A percentile compares a stretch with the other conserved stretches of the same genome.
Evolutionary conservation across 2,888 invertebrate genomes (phyloP).

Genomic region (Steromphala cineraria): DNA sequence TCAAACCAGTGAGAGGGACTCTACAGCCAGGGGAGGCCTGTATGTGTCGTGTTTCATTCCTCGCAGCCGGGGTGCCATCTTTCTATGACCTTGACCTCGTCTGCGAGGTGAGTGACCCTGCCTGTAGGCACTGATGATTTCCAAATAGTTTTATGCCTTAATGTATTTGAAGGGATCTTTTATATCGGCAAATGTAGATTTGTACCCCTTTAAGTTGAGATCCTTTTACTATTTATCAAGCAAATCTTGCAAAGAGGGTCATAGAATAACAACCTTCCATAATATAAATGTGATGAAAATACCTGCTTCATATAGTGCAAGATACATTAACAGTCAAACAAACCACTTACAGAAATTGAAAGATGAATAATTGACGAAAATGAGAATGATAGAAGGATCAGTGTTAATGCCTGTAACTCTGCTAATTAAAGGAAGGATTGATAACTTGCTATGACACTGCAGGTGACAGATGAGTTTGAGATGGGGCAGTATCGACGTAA

Average conservation of each 20-base stretch:
- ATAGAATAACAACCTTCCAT: too few relatives aligned
- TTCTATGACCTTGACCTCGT: conserved; percentile 75
- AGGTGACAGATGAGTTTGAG: conserved; percentile 31
- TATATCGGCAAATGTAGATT: too few relatives aligned
- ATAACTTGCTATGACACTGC: neutral
- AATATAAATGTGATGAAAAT: neutral
- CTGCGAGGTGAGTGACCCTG: conserved; percentile 70
- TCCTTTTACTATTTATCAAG: too few relatives aligned
- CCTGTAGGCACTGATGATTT: neutral
- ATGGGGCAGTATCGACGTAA: conserved; percentile 52
- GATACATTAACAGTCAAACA: too few relatives aligned
- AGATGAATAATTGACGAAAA: too few relatives aligned
- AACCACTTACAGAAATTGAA: too few relatives aligned
- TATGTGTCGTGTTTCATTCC: conserved; percentile 72
- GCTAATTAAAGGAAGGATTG: too few relatives aligned
- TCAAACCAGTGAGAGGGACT: conserved; percentile 66
- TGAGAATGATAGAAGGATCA: too few relatives aligned
- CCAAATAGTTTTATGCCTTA: neutral
- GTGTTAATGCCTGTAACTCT: too few relatives aligned
- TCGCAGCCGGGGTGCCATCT: conserved; percentile 69
- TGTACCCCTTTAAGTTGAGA: too few relatives aligned
- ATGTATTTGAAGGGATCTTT: neutral
- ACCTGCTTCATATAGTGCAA: too few relatives aligned
- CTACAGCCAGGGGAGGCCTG: conserved; percentile 68
- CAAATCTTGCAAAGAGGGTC: too few relatives aligned